Base-by-base conservation (phyloP, 1,140 invertebrate genomes). In the Hyposmocoma kahamanoa region DNA sequence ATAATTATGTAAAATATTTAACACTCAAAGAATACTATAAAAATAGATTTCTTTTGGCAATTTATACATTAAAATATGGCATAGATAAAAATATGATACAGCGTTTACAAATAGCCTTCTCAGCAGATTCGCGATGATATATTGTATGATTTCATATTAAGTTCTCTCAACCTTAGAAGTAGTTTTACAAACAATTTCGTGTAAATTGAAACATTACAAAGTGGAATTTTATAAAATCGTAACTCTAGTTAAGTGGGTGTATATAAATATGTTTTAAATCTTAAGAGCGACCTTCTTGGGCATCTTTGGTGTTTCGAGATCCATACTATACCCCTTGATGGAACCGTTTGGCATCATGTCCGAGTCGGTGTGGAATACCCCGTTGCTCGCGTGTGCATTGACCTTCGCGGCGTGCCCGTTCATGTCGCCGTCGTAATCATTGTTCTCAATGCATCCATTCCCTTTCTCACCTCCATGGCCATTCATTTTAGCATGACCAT, bases 1-100 rank as follows among this genome's bases (percentile, higher is more conserved):
- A 59, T 48, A 62, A 62, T 55, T 67, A 72, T 67, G 63, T 68
- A 75, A 64, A 74, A 73, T 56, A 47, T 41, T 13, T 20, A 62
- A 60, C 66, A 62, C 62, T 73, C 52, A 72, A 70, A 67, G 62
- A 67, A 69, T 72, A 69, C 57, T 82, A 82, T 67, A 82, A 82
- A 82, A 82, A 82, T 82, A 82, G 62, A 69, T 73, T 72, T 74
- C 67, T 72, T 83, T 79, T 78, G 71, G 73, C 68, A 67, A 62
- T 76, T 68, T 66, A 69, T 63, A 75, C 46, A 71, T 62, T 67
- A 67, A 19, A 65, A 61, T 60, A 42, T 36, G 34, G 45, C 64
- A 77, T 67, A 64, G 59, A 70, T 70, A 72, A 32, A n/a, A 54
- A 42, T 50, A 42, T 56, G 50, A 47, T 56, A 56, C 44, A 56